phyloP scores from a whole-genome alignment of 2,113 vertebrate genomes.

The Heterotilapia buettikoferi region DNA sequence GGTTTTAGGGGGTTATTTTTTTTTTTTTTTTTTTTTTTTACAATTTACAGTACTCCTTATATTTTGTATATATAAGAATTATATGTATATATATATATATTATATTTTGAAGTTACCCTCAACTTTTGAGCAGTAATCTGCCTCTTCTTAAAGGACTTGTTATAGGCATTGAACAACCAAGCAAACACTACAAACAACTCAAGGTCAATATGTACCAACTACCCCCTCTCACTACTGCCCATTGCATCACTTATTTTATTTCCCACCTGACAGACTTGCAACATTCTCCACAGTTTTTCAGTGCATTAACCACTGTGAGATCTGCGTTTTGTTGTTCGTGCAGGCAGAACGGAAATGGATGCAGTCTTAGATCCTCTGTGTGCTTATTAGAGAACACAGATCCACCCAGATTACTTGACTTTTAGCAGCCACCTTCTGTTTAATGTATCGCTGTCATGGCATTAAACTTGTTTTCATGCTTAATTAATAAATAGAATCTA shows the following conservation, averaged over 20 bases:
- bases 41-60: too few relatives aligned
- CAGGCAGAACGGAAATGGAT: neutral
- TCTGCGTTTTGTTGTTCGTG: neutral
- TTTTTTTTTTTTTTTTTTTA: too few relatives aligned
- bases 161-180: neutral
- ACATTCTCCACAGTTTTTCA: neutral
- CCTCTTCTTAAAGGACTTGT: neutral
- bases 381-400: neutral
- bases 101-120: neutral
- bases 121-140: neutral
- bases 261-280: neutral
- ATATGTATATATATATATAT: too few relatives aligned
- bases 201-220: neutral
- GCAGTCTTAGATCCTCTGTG: neutral
- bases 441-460: neutral
- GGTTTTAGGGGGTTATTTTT: too few relatives aligned
- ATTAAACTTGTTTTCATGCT: slow-evolving; percentile 33
- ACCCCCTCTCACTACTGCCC: neutral
- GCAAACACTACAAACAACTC: neutral
- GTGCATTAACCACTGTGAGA: neutral
- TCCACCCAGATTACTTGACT: neutral
- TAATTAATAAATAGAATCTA: slow-evolving; percentile 23
- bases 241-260: neutral
- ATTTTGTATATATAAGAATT: neutral
- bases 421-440: slow-evolving; percentile 22